Base-by-base conservation (phyloP, 2,888 invertebrate species). In the Hydriomena furcata region DNA sequence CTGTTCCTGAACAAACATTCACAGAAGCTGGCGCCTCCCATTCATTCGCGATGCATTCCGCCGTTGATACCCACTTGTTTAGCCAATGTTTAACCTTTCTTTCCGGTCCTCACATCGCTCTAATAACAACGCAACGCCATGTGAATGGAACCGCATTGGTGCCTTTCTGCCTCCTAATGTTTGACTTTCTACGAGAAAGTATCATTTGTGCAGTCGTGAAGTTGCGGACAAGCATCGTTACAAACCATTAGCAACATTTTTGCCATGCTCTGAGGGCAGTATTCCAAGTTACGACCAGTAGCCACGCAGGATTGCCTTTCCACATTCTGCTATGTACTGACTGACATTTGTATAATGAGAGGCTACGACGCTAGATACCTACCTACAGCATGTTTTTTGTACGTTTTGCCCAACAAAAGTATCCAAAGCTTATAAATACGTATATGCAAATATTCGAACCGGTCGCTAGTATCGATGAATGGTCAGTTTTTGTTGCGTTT, bases 161-260 rank as follows among this genome's bases (percentile, higher is more conserved):
- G 66, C 73, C 74, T 75, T 75, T 78, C 77, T 51, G 51, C 28
- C 35, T 42, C 42, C 71, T 77, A 79, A 82, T 83, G 79, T 82
- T 82, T 79, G 74, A 82, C 86, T 86, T 86, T 86, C 87, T 86
- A 84, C 76, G 79, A 75, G 87, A 84, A 86, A 85, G 84, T 84
- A 79, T 79, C 78, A 76, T 81, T 80, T 79, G 78, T 76, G 73
- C 65, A 70, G 67, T 71, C 68, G 68, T 66, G 66, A 63, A 71
- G 73, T 69, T 67, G 71, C 75, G 68, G 70, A 67, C 71, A 72
- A 76, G 75, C 76, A 72, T 73, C 71, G 71, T 76, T 75, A 74
- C 72, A 68, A 73, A 68, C 72, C 73, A 79, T 77, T 82, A 76
- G 74, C 73, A 75, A 73, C 79, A 79, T 79, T 75, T 76, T 73